Evolutionary conservation across 2,797 vertebrate genomes (phyloP), one percentile per base, ranked within the genome.

Genomic region (Tokudaia tokunoshimensis): DNA sequence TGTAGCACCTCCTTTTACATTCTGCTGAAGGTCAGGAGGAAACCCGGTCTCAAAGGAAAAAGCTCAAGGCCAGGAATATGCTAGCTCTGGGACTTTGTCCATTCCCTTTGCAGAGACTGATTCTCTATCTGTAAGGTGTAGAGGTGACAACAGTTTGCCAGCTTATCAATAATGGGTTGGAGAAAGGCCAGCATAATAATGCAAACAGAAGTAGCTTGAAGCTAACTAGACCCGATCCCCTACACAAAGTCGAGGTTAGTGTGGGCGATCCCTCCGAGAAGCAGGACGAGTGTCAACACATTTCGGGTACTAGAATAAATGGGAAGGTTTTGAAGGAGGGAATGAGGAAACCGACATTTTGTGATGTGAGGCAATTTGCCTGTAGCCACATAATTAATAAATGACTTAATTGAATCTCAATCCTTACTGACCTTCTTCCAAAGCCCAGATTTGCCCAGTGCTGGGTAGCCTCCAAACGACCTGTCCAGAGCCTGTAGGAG

Each of bases 311-410:
- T 52, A 22, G 55, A 26, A 59, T 83, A 86, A 55, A 15, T 3
- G 47, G 87, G 61, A 70, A 74, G 31, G 50, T 61, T 63, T 90
- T 84, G 19, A 34, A 82, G 47, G 55, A 55, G 6, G 1, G 74
- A 94, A 96, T 29, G 7, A 11, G 72, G 44, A 87, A 72, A 74
- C 41, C 41, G 52, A 87, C 75, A 80, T 70, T 74, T 72, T 65
- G 75, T 92, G 41, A 82, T 70, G 22, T 6, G 24, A 81, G 17
- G 37, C 85, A 67, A 88, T 95, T 92, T 92, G 37, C 67, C 63
- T 75, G 20, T 34, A 65, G 78, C 61, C 70, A 88, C 76, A 74
- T 63, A 94, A 94, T 94, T 93, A 92, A 96, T 86, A 91, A 94
- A 67, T 20, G 34, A 29, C 89, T 78, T 57, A 86, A 55, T 0